Percentiles rank a stretch among this genome's conserved stretches.
Conservation (phyloP, 1,140 invertebrate species). For the Macrocentrus cingulum region DNA sequence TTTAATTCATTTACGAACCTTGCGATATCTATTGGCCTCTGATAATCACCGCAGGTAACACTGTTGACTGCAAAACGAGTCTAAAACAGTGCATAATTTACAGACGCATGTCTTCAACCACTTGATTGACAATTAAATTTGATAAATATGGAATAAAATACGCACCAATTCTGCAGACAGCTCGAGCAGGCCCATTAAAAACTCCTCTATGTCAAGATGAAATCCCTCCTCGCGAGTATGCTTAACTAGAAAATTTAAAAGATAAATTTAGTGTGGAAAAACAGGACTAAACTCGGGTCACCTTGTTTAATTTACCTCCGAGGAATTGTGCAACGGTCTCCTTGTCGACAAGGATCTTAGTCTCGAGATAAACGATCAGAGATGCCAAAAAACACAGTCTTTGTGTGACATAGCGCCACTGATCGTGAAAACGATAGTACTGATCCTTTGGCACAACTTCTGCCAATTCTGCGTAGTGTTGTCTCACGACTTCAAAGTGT, state of each 20-base stretch:
- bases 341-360: constrained; percentile 70
- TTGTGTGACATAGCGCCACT: constrained; percentile 83
- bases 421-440: constrained; percentile 80
- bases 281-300: constrained; percentile 18
- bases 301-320: constrained; percentile 64
- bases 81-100: constrained; percentile 52
- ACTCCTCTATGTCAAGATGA: constrained; percentile 89
- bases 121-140: constrained; percentile 4
- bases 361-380: constrained; percentile 78
- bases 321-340: constrained; percentile 78
- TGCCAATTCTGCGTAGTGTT: constrained; percentile 63
- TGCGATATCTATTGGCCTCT: constrained; percentile 78
- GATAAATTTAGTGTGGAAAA: neutral
- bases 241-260: constrained; percentile 58
- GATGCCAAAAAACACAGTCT: constrained; percentile 76
- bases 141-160: constrained; percentile 22
- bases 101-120: constrained; percentile 19
- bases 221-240: constrained; percentile 69
- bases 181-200: constrained; percentile 79
- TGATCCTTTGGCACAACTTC: constrained; percentile 66
- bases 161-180: constrained; percentile 81
- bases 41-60: constrained; percentile 83
- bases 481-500: constrained; percentile 62
- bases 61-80: constrained; percentile 83
- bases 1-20: constrained; percentile 85